Evolutionary conservation across 2,797 vertebrate genomes (phyloP).

Genomic region (Platyrinchus mystaceus): DNA sequence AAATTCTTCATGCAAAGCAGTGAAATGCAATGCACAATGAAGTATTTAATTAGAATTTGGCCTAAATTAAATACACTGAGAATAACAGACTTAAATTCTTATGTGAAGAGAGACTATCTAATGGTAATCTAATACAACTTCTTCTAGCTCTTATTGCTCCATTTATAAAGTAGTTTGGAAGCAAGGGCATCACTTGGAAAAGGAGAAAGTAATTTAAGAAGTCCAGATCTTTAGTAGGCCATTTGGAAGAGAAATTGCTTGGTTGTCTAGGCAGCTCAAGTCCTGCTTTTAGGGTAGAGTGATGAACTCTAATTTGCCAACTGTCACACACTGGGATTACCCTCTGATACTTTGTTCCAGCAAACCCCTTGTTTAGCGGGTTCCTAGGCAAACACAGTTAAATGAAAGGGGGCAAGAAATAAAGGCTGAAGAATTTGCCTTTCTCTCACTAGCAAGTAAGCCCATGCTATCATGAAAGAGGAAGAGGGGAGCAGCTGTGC

Average conservation of each 20-base stretch:
- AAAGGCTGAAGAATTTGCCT: neutral
- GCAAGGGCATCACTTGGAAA: constrained; percentile 7
- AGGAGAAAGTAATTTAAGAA: constrained; percentile 41
- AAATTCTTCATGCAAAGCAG: neutral
- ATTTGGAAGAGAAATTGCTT: neutral
- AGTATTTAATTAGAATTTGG: constrained; percentile 12
- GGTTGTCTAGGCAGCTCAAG: neutral
- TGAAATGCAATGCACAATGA: neutral
- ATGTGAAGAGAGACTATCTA: neutral
- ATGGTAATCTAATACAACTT: constrained; percentile 14
- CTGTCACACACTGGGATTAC: neutral
- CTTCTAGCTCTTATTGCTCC: constrained; percentile 11
- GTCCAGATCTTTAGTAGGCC: neutral
- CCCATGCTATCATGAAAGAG: neutral
- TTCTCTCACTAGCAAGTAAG: neutral
- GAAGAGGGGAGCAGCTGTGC: neutral
- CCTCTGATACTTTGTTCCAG: neutral
- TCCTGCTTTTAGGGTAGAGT: neutral
- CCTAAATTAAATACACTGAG: neutral
- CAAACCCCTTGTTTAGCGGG: neutral
- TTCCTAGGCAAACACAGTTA: neutral
- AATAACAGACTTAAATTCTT: constrained; percentile 14
- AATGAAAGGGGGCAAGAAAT: neutral
- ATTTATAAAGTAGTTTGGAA: constrained; percentile 9
- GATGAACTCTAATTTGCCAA: neutral